A percentile compares a stretch with the other conserved stretches of the same genome.
Evolutionary conservation across 2,113 vertebrate genomes (phyloP).

Genomic region (Seriola rivoliana): DNA sequence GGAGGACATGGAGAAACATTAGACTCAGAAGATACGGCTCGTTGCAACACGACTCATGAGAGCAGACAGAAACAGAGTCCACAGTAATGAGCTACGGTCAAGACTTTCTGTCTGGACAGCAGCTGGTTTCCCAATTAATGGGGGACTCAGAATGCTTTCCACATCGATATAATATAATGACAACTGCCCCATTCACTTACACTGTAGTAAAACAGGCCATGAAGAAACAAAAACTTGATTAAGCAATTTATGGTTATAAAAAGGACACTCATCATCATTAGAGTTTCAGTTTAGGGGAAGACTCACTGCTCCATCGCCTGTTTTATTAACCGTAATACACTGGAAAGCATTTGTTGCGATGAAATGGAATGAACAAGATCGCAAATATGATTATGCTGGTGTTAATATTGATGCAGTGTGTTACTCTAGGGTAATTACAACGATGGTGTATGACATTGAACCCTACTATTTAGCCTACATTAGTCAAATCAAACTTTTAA

Average conservation of each 20-base stretch:
- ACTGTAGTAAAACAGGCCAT: constrained; percentile 36
- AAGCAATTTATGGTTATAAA: constrained; percentile 23
- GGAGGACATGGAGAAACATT: constrained; percentile 50
- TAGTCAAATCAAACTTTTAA: background rate
- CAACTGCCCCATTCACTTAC: constrained; percentile 43
- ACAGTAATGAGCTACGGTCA: constrained; percentile 46
- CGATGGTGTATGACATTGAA: background rate
- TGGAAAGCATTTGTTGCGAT: too few species aligned
- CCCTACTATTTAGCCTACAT: background rate
- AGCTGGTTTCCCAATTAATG: constrained; percentile 66
- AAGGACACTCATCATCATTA: background rate
- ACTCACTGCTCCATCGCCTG: background rate
- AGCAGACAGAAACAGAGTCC: constrained; percentile 21
- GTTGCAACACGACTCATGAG: constrained; percentile 58
- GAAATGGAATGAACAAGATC: background rate
- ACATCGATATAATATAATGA: constrained; percentile 53
- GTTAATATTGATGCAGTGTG: background rate
- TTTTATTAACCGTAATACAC: too few species aligned
- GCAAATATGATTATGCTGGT: background rate
- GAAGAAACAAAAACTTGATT: constrained; percentile 15
- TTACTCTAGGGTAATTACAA: background rate
- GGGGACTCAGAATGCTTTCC: constrained; percentile 47
- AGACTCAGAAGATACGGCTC: constrained; percentile 39
- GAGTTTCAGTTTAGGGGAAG: background rate
- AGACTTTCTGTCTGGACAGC: constrained; percentile 65